Percentiles rank a stretch among this genome's conserved stretches.
Evolutionary conservation across 1,140 invertebrate genomes (phyloP).

Genomic region (Lordiphosa clarofinis): DNA sequence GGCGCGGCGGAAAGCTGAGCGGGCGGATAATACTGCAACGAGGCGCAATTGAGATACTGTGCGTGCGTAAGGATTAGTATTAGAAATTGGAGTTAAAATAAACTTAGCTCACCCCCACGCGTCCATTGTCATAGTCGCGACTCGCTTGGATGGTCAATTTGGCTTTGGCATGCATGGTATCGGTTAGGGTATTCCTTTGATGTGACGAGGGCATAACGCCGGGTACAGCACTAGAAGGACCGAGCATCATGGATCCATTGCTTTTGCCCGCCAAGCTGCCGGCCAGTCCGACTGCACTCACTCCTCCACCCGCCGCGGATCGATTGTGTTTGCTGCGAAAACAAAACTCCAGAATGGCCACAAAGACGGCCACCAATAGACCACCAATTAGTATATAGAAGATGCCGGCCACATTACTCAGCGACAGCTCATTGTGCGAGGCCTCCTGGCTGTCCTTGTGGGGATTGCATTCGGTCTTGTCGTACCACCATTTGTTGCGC

Average conservation of each 20-base stretch:
- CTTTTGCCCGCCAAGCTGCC: constrained; percentile 80
- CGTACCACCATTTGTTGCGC: constrained; percentile 96
- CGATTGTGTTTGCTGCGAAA: constrained; percentile 86
- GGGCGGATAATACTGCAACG: constrained; percentile 88
- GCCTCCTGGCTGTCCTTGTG: constrained; percentile 86
- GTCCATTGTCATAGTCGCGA: constrained; percentile 86
- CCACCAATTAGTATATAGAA: constrained; percentile 99
- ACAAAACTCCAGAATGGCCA: constrained; percentile 95
- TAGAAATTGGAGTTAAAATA: constrained; percentile 40
- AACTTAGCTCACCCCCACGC: constrained; percentile 80
- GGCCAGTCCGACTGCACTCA: constrained; percentile 77
- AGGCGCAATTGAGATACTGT: constrained; percentile 76
- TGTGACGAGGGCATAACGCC: constrained; percentile 76
- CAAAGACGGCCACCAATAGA: constrained; percentile 91
- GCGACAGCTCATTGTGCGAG: constrained; percentile 92
- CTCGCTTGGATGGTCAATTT: constrained; percentile 88
- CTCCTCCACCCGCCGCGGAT: constrained; percentile 30
- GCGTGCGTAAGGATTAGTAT: constrained; percentile 32
- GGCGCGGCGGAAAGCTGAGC: constrained; percentile 84
- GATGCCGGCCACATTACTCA: constrained; percentile 98
- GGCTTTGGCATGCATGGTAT: constrained; percentile 94
- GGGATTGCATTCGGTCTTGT: constrained; percentile 87
- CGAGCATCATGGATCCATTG: constrained; percentile 65
- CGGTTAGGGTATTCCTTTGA: constrained; percentile 88
- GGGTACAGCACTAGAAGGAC: constrained; percentile 71